These are phyloP conservation scores for Paracentrotus lividus DNA, from an alignment of 53 echinoderm and acorn worm genomes.

Conservation along the genomic window DNA sequence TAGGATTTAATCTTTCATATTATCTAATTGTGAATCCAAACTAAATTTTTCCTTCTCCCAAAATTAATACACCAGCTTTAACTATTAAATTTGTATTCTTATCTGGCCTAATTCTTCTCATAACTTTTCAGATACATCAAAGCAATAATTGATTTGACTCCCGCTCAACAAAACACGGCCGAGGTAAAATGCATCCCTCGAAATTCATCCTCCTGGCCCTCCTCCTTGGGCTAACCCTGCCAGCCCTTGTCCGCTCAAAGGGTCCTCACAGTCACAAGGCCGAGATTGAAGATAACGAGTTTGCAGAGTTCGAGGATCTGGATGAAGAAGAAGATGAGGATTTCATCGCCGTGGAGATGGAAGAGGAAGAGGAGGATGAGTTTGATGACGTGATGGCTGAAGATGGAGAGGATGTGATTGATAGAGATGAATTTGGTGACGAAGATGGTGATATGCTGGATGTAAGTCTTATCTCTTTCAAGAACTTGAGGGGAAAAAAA, in stretches of 20 bases:
- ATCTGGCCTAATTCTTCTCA: not conserved
- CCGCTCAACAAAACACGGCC: not conserved
- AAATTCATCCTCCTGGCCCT: not conserved
- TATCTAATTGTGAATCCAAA: not conserved
- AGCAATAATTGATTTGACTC: not conserved
- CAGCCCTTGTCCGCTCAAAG: slow-evolving; percentile 47
- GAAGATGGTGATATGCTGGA: slow-evolving; percentile 68
- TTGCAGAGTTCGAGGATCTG: slow-evolving; percentile 99
- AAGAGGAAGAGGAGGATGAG: slow-evolving; percentile 83
- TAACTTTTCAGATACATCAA: not conserved
- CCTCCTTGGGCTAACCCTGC: slow-evolving; percentile 43
- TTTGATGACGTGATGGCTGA: slow-evolving; percentile 77
- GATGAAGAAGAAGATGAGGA: slow-evolving; percentile 97
- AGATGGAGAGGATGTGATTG: slow-evolving; percentile 70
- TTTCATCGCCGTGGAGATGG: slow-evolving; percentile 78
- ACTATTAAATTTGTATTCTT: not conserved
- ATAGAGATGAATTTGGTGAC: slow-evolving; percentile 74
- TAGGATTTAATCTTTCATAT: not conserved
- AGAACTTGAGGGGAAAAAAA: too few species aligned
- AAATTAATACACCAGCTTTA: not conserved
- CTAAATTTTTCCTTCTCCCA: not conserved
- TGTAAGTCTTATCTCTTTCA: slow-evolving; percentile 40
- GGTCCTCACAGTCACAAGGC: slow-evolving; percentile 80
- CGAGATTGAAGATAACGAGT: slow-evolving; percentile 97
- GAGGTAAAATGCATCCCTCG: slow-evolving; percentile 23